Base-by-base conservation (phyloP, 2,888 invertebrate species). In the Mesorhabditis sp. region DNA sequence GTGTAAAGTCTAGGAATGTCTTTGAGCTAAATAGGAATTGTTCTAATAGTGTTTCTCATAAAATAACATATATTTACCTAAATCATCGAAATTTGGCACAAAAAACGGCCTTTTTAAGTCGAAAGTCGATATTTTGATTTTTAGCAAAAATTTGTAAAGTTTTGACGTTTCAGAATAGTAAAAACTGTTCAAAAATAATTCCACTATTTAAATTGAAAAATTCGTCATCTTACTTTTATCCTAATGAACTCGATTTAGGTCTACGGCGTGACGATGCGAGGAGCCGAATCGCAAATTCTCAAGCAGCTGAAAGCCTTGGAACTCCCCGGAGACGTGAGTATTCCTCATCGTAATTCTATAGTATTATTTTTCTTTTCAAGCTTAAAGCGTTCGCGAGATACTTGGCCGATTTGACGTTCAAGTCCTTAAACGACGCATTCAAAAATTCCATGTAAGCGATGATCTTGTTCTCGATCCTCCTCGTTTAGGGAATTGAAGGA, bases 181-280 rank as follows among this genome's bases (percentile, higher is more conserved):
- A 28, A 28, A 28, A 28, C 28, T 28, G 28, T 28, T 28, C 28
- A 28, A 28, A 28, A 28, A 28, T 2, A 28, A 28, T 28, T 28
- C 28, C 28, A 28, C 28, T 28, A 2, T 28, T 28, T 28, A 28
- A 28, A 28, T 28, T 28, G 28, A 2, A 28, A 28, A 28, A 28
- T 28, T 28, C 1, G 28, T 28, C 28, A 28, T 2, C 28, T 1
- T 28, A 28, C 58, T 50, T 13, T 50, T 13, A 50, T 50, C n/a
- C 7, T 50, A 50, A 50, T 10, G 1, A 50, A 28, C 28, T 28
- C 28, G 28, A 28, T 50, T 50, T 50, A 50, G 58, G 58, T 78
- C 0, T 99, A 99, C 84, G 98, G 98, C 0, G 98, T 99, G 6
- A 99, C 98, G 0, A 89, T 90, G 73, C 97, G 91, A 86, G 98